Evolutionary conservation across 2,113 vertebrate species (phyloP).

Genomic region (Ia io): DNA sequence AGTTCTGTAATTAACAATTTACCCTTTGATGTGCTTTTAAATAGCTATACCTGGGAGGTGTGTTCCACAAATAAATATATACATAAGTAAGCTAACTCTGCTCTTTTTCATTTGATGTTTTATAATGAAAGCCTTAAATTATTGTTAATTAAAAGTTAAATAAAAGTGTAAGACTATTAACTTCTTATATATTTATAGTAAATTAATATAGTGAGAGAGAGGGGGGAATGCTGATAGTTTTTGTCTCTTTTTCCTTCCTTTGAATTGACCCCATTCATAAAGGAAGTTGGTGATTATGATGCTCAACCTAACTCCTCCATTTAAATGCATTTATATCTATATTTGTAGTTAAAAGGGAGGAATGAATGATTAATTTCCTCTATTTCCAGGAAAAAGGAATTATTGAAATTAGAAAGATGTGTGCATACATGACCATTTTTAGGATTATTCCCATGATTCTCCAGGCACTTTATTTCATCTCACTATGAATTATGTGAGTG

Average conservation of each 20-base stretch:
- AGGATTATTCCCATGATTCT: conserved; percentile 50
- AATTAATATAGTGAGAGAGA: not conserved
- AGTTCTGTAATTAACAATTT: conserved; percentile 47
- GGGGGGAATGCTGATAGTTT: conserved; percentile 40
- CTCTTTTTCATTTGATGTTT: not conserved
- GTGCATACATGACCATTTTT: conserved; percentile 48
- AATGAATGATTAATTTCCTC: conserved; percentile 46
- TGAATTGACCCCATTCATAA: conserved; percentile 42
- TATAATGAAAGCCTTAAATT: not conserved
- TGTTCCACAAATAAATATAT: not conserved
- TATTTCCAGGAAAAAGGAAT: conserved; percentile 59
- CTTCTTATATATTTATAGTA: not conserved
- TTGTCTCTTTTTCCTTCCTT: conserved; percentile 62
- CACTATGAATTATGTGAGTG: conserved; percentile 47
- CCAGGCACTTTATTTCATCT: conserved; percentile 45
- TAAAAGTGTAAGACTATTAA: not conserved
- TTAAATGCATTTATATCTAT: conserved; percentile 44
- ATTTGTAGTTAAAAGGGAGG: conserved; percentile 19
- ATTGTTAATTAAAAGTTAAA: conserved; percentile 36
- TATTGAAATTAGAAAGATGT: conserved; percentile 40
- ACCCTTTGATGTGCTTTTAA: conserved; percentile 11
- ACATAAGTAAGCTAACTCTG: not conserved
- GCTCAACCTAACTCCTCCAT: not conserved
- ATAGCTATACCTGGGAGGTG: not conserved
- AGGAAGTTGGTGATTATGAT: conserved; percentile 27